Percentiles rank a stretch among this genome's conserved stretches.
These are phyloP conservation scores for Lottia gigantea DNA, from an alignment of 2,888 invertebrate species.

Conservation along the genomic window DNA sequence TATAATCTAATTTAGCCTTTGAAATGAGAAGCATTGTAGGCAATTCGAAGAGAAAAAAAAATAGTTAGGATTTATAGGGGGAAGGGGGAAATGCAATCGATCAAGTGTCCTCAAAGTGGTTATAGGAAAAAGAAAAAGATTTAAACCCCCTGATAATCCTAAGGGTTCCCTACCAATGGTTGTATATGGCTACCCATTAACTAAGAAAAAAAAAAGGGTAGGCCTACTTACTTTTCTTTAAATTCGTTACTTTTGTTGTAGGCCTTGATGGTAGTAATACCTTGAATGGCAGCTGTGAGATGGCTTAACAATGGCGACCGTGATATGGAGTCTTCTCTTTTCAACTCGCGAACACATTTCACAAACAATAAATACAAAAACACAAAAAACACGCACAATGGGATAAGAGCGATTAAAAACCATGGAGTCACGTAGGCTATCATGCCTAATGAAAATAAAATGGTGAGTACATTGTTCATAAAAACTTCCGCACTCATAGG, in stretches of 20 bases:
- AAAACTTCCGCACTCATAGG: conserved; percentile 73
- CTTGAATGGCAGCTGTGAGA: conserved; percentile 73
- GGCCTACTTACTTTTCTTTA: conserved; percentile 43
- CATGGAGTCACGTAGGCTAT: conserved; percentile 85
- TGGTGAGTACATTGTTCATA: conserved; percentile 74
- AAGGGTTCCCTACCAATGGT: too few species aligned
- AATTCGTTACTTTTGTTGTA: conserved; percentile 72
- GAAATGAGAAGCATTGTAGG: too few species aligned
- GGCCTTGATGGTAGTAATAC: conserved; percentile 75
- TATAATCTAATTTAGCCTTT: too few species aligned
- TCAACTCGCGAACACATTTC: conserved; percentile 64
- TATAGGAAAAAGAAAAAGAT: too few species aligned
- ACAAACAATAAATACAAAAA: conserved; percentile 67
- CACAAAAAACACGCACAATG: conserved; percentile 64
- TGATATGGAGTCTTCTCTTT: conserved; percentile 72
- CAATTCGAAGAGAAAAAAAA: too few species aligned
- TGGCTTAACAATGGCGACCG: conserved; percentile 74
- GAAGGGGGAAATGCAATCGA: too few species aligned
- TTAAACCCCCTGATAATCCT: too few species aligned
- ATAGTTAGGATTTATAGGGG: too few species aligned
- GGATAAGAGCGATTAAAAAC: conserved; percentile 66
- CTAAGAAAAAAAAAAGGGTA: background rate
- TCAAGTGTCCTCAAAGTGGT: too few species aligned
- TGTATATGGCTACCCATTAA: too few species aligned
- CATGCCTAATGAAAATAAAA: conserved; percentile 82